phyloP scores from a whole-genome alignment of 1,140 invertebrate genomes.

The Conus betulinus region DNA sequence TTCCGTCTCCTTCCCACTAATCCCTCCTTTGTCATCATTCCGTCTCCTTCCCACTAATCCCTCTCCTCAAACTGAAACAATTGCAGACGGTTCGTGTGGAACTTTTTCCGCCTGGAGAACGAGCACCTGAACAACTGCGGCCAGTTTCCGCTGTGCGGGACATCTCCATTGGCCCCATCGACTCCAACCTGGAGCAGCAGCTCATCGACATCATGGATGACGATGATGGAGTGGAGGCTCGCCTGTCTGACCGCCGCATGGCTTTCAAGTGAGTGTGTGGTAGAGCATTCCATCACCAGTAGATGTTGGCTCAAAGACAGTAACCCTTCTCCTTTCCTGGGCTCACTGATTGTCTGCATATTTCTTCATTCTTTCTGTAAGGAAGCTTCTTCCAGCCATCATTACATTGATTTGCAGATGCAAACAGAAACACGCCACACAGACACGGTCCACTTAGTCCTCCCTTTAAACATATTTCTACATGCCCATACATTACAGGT shows the following conservation, averaged over 20 bases:
- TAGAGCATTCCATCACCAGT: not conserved
- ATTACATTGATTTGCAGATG: too few species aligned
- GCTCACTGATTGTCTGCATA: not conserved
- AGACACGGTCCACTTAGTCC: too few species aligned
- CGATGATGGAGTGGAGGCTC: constrained; percentile 89
- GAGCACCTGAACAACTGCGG: constrained; percentile 99
- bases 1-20: too few species aligned
- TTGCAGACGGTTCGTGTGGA: constrained; percentile 96
- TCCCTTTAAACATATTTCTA: too few species aligned
- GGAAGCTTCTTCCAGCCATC: not conserved
- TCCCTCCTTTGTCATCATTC: too few species aligned
- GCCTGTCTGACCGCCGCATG: constrained; percentile 76
- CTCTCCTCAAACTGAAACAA: too few species aligned
- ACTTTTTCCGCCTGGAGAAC: constrained; percentile 99
- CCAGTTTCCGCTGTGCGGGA: constrained; percentile 99
- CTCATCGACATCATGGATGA: constrained; percentile 98
- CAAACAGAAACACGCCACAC: too few species aligned
- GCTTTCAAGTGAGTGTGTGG: constrained; percentile 11
- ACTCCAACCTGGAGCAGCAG: constrained; percentile 92
- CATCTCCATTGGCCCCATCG: constrained; percentile 97
- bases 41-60: too few species aligned
- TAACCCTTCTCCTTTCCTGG: not conserved
- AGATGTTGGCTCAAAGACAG: not conserved
- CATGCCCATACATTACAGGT: too few species aligned
- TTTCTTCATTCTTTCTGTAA: too few species aligned